A percentile compares a stretch with the other conserved stretches of the same genome.
Evolutionary conservation across 2,888 invertebrate genomes (phyloP).

Genomic region (Drosophila antonietae): DNA sequence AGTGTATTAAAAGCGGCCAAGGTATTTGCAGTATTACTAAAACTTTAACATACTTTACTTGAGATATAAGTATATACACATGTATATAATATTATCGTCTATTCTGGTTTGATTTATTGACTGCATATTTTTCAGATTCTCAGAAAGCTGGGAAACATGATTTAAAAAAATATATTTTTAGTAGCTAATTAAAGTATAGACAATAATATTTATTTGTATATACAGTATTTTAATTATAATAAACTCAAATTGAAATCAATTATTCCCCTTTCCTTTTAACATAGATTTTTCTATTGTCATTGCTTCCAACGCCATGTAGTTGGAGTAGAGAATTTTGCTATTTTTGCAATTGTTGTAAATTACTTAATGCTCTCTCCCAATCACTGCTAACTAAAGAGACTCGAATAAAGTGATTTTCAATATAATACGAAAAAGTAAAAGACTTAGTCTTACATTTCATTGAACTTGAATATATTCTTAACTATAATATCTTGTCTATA

Average conservation of each 20-base stretch:
- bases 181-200: background rate
- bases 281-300: too few species aligned
- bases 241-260: background rate
- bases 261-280: background rate
- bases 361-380: background rate
- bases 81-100: background rate
- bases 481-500: too few species aligned
- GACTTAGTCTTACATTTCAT: background rate
- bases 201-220: background rate
- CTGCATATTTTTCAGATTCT: background rate
- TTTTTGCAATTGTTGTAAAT: background rate
- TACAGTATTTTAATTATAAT: too few species aligned
- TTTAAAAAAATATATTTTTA: background rate
- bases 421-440: background rate
- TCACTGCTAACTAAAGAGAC: background rate
- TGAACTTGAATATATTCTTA: background rate
- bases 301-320: too few species aligned
- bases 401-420: too few species aligned
- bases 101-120: background rate
- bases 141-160: background rate
- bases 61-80: background rate
- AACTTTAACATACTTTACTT: background rate
- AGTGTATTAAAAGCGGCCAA: constrained; percentile 3
- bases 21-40: background rate
- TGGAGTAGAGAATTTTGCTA: background rate